Evolutionary conservation across 2,888 invertebrate species (phyloP), one percentile per base, ranked within the genome.

Genomic region (Boloria selene): DNA sequence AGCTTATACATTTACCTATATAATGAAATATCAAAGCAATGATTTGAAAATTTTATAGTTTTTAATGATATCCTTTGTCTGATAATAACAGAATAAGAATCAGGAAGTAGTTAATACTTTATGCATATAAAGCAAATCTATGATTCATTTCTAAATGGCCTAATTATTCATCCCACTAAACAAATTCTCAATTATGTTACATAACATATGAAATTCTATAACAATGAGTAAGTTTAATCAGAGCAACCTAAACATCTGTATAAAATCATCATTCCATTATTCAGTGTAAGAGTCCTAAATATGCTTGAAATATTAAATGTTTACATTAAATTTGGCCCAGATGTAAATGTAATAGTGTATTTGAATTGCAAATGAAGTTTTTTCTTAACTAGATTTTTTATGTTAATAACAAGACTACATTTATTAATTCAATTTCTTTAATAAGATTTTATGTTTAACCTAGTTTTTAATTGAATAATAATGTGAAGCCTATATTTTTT

Each of bases 121-220:
- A 31, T 14, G 47, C 26, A 59, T 59, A 13, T 16, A 42, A 44
- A 13, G 18, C 18, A 49, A 17, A 38, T 16, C 17, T 50, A 61
- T 61, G 61, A 61, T 61, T 61, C 61, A 61, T 13, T 45, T 4
- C 13, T 42, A 18, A 61, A 13, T 52, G 42, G 42, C 52, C 61
- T 61, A 61, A 51, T 61, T 52, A 61, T 51, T 42, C 22, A 61
- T 50, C 38, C 47, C 60, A 51, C 60, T 52, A 61, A 44, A 51
- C 51, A 51, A 22, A 50, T 26, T 49, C n/a, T 51, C 31, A 18
- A 44, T 61, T 42, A n/a, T 13, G 22, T 61, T 22, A 42, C 3
- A 22, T 51, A 60, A 38, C 18, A 14, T 2, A 42, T 51, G 22
- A n/a, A 42, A 58, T 49, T 16, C 10, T 47, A 56, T 56, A 5